Evolutionary conservation across 2,888 invertebrate genomes (phyloP), one percentile per base, ranked within the genome.

Genomic region (Tetanocera ferruginea): DNA sequence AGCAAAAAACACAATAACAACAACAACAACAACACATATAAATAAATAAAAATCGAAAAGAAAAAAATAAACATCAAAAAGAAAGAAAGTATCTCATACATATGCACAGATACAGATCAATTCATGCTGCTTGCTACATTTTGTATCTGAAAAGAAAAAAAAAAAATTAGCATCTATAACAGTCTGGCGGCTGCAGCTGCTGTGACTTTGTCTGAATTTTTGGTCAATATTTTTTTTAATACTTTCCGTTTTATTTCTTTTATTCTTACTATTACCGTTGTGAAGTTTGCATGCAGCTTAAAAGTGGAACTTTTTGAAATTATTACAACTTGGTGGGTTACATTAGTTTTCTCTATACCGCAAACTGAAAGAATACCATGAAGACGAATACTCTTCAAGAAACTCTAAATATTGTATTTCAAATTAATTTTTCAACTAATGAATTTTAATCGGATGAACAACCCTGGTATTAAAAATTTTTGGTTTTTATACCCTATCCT

Each of bases 61-160:
- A 34, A 34, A 72, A 52, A 72, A 31, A 55, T 55, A 55, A 19
- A 55, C 23, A 55, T 55, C 25, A 19, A 69, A 74, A 74, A 60
- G 72, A 72, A 72, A 74, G 74, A 66, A 74, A 74, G 74, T 74
- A 74, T 64, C 66, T 52, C 31, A 66, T 52, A 64, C 34, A 74
- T 14, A 64, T 52, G 66, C 51, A 34, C 64, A 34, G 52, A 51
- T 73, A 62, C 73, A 62, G 73, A 73, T 73, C 73, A 62, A 73
- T 62, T 62, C 66, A 66, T 66, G 67, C 67, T 67, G 8, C 67
- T 37, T 51, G 74, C 73, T 37, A 11, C 17, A n/a, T 31, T 64
- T 74, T 64, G 74, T 74, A 62, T 74, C 74, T 64, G 66, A 66
- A 57, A 31, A 49, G 66, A 28, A 34, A 57, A 60, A 28, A 34